phyloP scores from a whole-genome alignment of 2,888 invertebrate genomes.

The Diadromus collaris region DNA sequence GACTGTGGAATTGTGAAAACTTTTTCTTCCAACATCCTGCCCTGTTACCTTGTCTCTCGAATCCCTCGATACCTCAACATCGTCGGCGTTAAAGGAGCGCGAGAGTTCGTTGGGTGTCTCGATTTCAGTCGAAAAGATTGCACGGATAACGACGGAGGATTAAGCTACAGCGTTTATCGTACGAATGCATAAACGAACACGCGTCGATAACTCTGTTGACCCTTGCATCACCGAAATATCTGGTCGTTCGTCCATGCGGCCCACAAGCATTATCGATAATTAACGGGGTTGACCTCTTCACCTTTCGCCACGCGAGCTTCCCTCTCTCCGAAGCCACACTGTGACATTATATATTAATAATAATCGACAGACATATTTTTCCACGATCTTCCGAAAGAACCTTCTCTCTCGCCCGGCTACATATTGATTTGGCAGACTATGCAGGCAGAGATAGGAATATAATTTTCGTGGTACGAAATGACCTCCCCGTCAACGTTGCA shows the following conservation, averaged over 20 bases:
- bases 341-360: background rate
- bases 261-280: slow-evolving; percentile 47
- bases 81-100: no score
- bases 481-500: background rate
- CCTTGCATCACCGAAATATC: slow-evolving; percentile 47
- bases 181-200: slow-evolving; percentile 19
- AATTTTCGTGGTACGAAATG: background rate
- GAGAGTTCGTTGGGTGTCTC: slow-evolving; percentile 7
- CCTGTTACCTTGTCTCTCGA: background rate
- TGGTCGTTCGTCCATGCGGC: slow-evolving; percentile 19
- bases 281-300: slow-evolving; percentile 56
- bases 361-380: background rate
- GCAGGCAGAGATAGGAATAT: background rate
- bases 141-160: background rate
- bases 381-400: background rate
- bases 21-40: slow-evolving; percentile 15
- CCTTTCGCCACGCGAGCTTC: slow-evolving; percentile 43
- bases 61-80: slow-evolving; percentile 9
- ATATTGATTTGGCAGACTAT: background rate
- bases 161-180: slow-evolving; percentile 38
- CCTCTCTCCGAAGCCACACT: background rate
- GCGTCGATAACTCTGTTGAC: slow-evolving; percentile 23
- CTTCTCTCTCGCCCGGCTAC: background rate
- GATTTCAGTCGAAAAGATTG: slow-evolving; percentile 18
- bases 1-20: slow-evolving; percentile 15